Evolutionary conservation across 23 tunicate genomes (phyloP), one percentile per base, ranked within the genome.

Genomic region (Halocynthia roretzi): DNA sequence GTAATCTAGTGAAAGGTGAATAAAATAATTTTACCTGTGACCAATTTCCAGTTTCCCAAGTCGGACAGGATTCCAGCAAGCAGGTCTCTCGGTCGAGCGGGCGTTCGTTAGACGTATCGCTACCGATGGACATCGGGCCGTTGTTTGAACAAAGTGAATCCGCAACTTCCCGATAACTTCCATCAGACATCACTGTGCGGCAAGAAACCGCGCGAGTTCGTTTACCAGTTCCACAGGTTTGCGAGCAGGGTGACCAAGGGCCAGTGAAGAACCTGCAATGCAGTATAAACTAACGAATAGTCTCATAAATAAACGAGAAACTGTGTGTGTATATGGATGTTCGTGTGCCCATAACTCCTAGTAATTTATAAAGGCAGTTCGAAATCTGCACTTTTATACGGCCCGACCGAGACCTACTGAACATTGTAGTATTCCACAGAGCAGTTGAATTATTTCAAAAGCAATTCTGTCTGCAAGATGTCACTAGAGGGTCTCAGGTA

Each of bases 1-100:
- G 56, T 10, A 9, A 71, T 20, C 71, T 31, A 31, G 44, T 31
- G 44, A 31, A 0, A 31, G 44, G 44, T 31, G 44, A 31, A 31
- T 31, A 31, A 31, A 31, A 31, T 31, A 0, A 31, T 31, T 4
- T 70, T 6, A 91, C 97, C 54, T 67, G 18, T 21, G 71, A 55
- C 97, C 97, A 91, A n/a, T 86, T 54, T 58, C 90, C 87, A 40
- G 81, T 14, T 57, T 71, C 62, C 97, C 97, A 91, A 0, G 67
- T 50, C 10, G 97, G 97, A 58, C 97, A 91, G 17, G 50, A 52
- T 61, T 68, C 72, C 48, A 61, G 68, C 64, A 44, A 64, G 52
- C 97, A 91, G 6, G 83, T 7, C 56, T 81, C 84, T 6, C 54
- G 56, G 51, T 52, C 71, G 60, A 60, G 21, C 20, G 90, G 83